Evolutionary conservation across 1,140 invertebrate genomes (phyloP), one percentile per base, ranked within the genome.

Genomic region (Drosophila nikananu): DNA sequence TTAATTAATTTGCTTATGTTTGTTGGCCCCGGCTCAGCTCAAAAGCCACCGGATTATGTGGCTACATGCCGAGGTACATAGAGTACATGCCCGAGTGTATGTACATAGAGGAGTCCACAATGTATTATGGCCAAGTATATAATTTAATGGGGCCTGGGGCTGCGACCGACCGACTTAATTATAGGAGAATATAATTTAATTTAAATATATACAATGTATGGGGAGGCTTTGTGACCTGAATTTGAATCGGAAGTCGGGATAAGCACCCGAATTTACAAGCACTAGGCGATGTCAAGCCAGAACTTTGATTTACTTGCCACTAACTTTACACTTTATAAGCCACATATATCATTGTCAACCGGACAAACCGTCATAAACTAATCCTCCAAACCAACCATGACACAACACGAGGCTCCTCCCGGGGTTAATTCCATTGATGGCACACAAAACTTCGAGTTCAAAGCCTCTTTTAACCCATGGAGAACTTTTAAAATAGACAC

Each of bases 1-100:
- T 92, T 92, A 92, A 92, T 92, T 92, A 92, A 92, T 92, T 92
- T 92, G 90, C 91, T 86, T 91, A 91, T 76, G 70, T 76, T 61
- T 70, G 77, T 73, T 58, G 66, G 57, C 62, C 61, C 78, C 78
- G 67, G 65, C 49, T 37, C 64, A 21, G 46, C 58, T 62, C 54
- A 58, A 63, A 72, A 63, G 77, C 72, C 70, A 64, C 59, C 66
- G 59, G 61, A 61, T 49, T 60, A 80, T 76, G 48, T 37, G 32
- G 25, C 62, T 19, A 27, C 35, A 30, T 39, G n/a, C 5, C 17
- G 32, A n/a, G 12, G 12, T 49, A 42, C 19, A 80, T 41, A 48
- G n/a, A 37, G 19, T 19, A 46, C 15, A 12, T 57, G 15, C 13
- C 5, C 10, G 21, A 27, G 9, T 37, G 19, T 54, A 54, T 37